phyloP scores from a whole-genome alignment of 2,888 invertebrate genomes.

The Prosapia bicincta region DNA sequence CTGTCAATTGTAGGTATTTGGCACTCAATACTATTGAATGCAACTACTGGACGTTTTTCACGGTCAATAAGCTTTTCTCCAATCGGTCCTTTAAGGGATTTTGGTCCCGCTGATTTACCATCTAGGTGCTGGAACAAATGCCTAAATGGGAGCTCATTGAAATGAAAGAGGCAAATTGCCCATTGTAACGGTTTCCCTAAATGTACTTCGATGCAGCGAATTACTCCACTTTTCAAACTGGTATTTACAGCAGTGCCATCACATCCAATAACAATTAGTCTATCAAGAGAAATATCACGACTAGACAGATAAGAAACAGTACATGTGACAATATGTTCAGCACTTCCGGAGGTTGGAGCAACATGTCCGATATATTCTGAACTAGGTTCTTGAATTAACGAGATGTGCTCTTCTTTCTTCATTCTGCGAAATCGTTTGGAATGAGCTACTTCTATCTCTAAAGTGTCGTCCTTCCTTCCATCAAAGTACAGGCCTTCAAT shows the following conservation, averaged over 20 bases:
- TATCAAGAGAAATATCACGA: too few species aligned
- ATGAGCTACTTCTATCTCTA: neutral
- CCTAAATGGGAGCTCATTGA: too few species aligned
- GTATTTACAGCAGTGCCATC: conserved; percentile 16
- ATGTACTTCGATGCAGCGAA: conserved; percentile 11
- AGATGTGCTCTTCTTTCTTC: conserved; percentile 13
- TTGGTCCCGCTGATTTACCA: too few species aligned
- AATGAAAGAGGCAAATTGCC: too few species aligned
- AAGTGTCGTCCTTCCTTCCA: conserved; percentile 6
- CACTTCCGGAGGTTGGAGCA: conserved; percentile 10
- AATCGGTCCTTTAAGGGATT: too few species aligned
- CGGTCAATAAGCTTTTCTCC: too few species aligned
- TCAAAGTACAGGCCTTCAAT: conserved; percentile 14
- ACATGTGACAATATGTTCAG: conserved; percentile 5
- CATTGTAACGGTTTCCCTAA: conserved; percentile 21
- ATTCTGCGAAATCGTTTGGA: conserved; percentile 14
- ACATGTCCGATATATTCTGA: conserved; percentile 19
- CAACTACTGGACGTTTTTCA: too few species aligned
- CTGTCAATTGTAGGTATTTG: too few species aligned
- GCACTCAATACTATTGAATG: too few species aligned
- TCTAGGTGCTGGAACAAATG: too few species aligned
- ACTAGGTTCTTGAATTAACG: conserved; percentile 11
- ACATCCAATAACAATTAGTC: too few species aligned
- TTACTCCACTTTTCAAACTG: conserved; percentile 16
- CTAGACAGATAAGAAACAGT: conserved; percentile 9